Percentiles rank a stretch among this genome's conserved stretches.
These are phyloP conservation scores for Camponotus vicinus DNA, from an alignment of 1,140 invertebrate species.

Conservation along the genomic window DNA sequence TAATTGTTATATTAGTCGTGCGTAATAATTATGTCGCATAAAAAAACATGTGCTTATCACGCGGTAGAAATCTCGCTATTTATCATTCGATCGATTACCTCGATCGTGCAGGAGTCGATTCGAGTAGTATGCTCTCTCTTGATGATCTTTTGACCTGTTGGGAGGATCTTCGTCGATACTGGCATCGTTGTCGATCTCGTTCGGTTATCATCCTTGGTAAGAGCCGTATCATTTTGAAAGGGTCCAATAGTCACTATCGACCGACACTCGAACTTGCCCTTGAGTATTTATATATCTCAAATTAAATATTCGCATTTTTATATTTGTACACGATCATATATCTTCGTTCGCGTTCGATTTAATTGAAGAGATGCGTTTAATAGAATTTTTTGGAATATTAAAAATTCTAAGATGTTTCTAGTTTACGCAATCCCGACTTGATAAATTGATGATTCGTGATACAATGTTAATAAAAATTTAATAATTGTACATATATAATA, in stretches of 20 bases:
- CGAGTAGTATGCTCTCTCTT: conserved; percentile 17
- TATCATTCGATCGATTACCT: conserved; percentile 50
- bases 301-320: conserved; percentile 15
- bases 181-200: background rate
- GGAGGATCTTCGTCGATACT: background rate
- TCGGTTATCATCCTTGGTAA: conserved; percentile 27
- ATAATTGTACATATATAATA: background rate
- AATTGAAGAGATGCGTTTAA: background rate
- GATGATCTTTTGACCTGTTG: conserved; percentile 4
- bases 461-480: conserved; percentile 3
- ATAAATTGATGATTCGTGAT: background rate
- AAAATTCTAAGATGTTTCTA: background rate
- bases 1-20: conserved; percentile 1
- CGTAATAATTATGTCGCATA: background rate
- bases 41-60: background rate
- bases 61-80: background rate
- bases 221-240: background rate
- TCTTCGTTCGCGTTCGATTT: background rate
- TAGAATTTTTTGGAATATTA: background rate
- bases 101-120: conserved; percentile 40
- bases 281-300: conserved; percentile 25
- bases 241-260: conserved; percentile 37
- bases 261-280: conserved; percentile 41
- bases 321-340: background rate
- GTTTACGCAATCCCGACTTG: background rate